Base-by-base conservation (phyloP, 1,140 invertebrate species). In the Carposina sasakii region DNA sequence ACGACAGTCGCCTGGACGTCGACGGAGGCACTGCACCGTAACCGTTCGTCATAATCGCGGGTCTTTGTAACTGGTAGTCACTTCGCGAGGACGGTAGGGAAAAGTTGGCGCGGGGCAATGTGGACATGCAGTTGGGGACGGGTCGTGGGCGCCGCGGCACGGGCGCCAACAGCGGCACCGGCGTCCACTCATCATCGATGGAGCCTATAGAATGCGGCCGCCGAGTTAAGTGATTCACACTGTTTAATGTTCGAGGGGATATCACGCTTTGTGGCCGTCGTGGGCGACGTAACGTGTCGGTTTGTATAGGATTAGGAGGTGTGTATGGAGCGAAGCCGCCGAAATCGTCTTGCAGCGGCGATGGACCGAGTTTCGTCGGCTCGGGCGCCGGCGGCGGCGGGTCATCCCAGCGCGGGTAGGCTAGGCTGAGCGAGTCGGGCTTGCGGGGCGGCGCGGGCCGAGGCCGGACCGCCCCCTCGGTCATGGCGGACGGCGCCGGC, bases 41-140 rank as follows among this genome's bases (percentile, higher is more conserved):
- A 31, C 78, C 78, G 53, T 82, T 82, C 56, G 76, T 79, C 76
- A 79, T 82, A 54, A 82, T 82, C 33, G 71, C 62, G 9, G 73
- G 71, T 47, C 79, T 85, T 40, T 89, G 85, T 23, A 90, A 77
- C 69, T 90, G 89, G 67, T 90, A 89, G 53, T 90, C 89, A 65
- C 89, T 90, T 19, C 88, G 85, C 6, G 86, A 86, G 63, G 85
- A 81, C 57, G 86, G 82, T 54, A 87, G 67, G 24, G 83, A 78
- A 58, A 79, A 70, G 63, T 76, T 71, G 47, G 67, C 74, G 58
- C 71, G 67, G 56, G 87, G 85, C 57, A 86, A 52, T 39, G 76
- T 68, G 43, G 85, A 51, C 62, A 81, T 60, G 54, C 78, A 60
- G 47, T 76, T 43, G 12, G 9, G 13, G 2, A 34, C 26, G 77